phyloP scores from a whole-genome alignment of 2,888 invertebrate species.

The Lysandra coridon region DNA sequence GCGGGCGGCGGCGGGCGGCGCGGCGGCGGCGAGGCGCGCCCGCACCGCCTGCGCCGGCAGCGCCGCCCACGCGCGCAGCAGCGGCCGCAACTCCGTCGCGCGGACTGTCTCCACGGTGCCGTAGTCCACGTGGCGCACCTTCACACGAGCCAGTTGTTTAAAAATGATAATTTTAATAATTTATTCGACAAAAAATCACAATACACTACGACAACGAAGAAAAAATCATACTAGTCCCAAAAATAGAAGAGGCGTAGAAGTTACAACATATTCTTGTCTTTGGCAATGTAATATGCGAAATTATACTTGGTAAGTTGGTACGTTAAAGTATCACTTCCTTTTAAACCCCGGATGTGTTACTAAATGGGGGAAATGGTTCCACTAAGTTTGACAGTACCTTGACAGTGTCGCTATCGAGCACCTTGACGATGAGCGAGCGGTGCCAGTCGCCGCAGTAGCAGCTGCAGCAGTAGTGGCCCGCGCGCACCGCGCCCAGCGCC shows the following conservation, averaged over 20 bases:
- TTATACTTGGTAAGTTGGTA: no score
- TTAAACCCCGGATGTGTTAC: no score
- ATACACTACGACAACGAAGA: no score
- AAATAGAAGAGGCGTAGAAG: no score
- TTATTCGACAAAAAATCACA: no score
- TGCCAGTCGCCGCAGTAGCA: conserved; percentile 75
- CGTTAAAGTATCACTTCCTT: no score
- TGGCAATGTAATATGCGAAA: no score
- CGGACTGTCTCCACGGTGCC: conserved; percentile 72
- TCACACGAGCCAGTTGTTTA: conserved; percentile 20
- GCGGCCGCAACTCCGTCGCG: conserved; percentile 51
- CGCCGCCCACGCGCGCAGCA: conserved; percentile 61
- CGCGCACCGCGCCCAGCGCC: conserved; percentile 60
- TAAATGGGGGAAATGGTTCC: no score
- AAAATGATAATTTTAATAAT: no score
- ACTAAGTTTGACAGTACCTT: conserved; percentile 43
- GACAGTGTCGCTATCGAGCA: conserved; percentile 62
- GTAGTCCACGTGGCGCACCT: conserved; percentile 82
- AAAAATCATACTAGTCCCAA: no score
- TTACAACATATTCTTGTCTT: no score
- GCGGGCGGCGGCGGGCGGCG: conserved; percentile 59
- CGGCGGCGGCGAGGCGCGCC: conserved; percentile 70
- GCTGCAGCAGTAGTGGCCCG: conserved; percentile 72
- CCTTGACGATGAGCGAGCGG: conserved; percentile 75
- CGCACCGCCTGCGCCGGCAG: conserved; percentile 77